Conservation (phyloP, 1,140 invertebrate species). For the Pseudomyrmex concolor region DNA sequence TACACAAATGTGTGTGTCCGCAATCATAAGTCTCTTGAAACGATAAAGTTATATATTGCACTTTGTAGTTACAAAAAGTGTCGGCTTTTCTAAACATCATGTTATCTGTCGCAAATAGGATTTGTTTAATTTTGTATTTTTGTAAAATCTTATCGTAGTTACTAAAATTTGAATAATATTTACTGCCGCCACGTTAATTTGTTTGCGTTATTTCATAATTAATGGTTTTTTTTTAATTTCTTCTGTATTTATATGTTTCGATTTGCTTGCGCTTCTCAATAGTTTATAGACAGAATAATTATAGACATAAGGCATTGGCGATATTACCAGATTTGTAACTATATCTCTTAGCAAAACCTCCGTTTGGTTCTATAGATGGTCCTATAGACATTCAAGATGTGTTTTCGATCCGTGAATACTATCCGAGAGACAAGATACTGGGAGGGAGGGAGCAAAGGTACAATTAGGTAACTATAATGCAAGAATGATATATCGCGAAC, state of each 20-base stretch:
- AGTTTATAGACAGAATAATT: not conserved
- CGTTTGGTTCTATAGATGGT: not conserved
- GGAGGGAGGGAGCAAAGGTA: slow-evolving; percentile 21
- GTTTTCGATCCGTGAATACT: not conserved
- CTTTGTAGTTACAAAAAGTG: not conserved
- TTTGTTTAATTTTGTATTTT: not conserved
- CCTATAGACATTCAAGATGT: not conserved
- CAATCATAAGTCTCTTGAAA: not conserved
- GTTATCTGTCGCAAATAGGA: not conserved
- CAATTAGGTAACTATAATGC: slow-evolving; percentile 51
- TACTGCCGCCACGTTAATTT: not conserved
- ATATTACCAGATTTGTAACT: not conserved
- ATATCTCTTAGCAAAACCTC: not conserved
- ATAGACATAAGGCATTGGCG: not conserved
- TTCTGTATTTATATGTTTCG: not conserved
- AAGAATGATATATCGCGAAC: slow-evolving; percentile 54
- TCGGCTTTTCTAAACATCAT: not conserved
- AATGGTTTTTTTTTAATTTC: not conserved
- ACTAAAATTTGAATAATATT: not conserved
- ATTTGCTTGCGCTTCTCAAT: not conserved
- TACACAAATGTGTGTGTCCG: not conserved
- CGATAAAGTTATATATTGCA: not conserved
- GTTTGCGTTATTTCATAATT: not conserved
- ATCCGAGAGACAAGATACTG: not conserved
- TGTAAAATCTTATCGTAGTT: not conserved